These are phyloP conservation scores for Tychaedon coryphoeus DNA, from an alignment of 2,113 vertebrate genomes.

Conservation along the genomic window DNA sequence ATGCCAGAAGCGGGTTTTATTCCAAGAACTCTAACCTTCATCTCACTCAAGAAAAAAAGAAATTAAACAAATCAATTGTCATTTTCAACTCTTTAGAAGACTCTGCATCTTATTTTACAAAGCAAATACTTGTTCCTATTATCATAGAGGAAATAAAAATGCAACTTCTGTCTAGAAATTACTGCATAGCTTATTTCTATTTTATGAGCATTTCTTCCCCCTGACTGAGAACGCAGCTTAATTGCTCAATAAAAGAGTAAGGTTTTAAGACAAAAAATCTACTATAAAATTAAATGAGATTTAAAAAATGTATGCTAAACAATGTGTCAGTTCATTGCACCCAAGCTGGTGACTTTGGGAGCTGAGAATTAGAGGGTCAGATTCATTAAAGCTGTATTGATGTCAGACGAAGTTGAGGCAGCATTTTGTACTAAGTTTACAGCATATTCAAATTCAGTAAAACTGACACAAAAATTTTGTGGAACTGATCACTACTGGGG, in stretches of 20 bases:
- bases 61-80: not conserved
- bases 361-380: slow-evolving; percentile 59
- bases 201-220: slow-evolving; percentile 33
- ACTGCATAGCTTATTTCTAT: slow-evolving; percentile 38
- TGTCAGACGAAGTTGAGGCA: slow-evolving; percentile 22
- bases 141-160: slow-evolving; percentile 56
- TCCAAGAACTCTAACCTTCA: not conserved
- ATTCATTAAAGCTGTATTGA: slow-evolving; percentile 13
- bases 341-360: slow-evolving; percentile 23
- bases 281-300: slow-evolving; percentile 77
- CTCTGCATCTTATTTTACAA: slow-evolving; percentile 43
- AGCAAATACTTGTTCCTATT: slow-evolving; percentile 46
- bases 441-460: not conserved
- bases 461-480: not conserved
- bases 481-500: not conserved
- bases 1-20: not conserved
- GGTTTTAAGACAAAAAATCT: slow-evolving; percentile 50
- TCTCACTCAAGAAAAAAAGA: not conserved
- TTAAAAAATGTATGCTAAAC: slow-evolving; percentile 67
- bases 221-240: slow-evolving; percentile 52
- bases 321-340: slow-evolving; percentile 49
- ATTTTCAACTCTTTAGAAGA: slow-evolving; percentile 29
- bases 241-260: slow-evolving; percentile 73
- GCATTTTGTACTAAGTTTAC: slow-evolving; percentile 6
- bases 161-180: slow-evolving; percentile 51